Percentiles rank a stretch among this genome's conserved stretches.
Evolutionary conservation across 2,797 vertebrate species (phyloP).

Genomic region (Ctenopoma multispine): DNA sequence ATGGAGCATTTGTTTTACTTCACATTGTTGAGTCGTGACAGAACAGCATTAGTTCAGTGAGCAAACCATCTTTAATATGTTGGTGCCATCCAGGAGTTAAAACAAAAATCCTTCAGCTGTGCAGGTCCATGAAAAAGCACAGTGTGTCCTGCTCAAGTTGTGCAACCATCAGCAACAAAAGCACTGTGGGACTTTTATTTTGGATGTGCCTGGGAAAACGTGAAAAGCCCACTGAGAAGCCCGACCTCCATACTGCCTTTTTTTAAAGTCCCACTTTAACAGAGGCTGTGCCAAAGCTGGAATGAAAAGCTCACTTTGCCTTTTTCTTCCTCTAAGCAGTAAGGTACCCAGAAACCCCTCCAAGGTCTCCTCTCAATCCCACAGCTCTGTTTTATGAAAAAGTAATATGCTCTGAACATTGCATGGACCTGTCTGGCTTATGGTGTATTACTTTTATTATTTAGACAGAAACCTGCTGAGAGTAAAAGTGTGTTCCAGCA

Average conservation of each 20-base stretch:
- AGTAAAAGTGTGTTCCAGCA: constrained; percentile 24
- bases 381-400: constrained; percentile 74
- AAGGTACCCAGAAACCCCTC: constrained; percentile 65
- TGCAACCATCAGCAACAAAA: constrained; percentile 76
- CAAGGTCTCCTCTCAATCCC: constrained; percentile 64
- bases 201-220: constrained; percentile 78
- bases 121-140: constrained; percentile 50
- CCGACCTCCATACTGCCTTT: constrained; percentile 64
- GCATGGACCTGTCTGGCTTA: constrained; percentile 51
- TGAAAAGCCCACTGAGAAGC: constrained; percentile 80
- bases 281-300: constrained; percentile 75
- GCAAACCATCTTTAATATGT: background rate
- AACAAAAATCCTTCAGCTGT: constrained; percentile 28
- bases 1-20: constrained; percentile 14
- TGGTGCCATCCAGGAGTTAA: constrained; percentile 30
- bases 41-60: background rate
- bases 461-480: constrained; percentile 32
- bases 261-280: constrained; percentile 64
- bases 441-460: constrained; percentile 58
- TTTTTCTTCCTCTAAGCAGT: constrained; percentile 60
- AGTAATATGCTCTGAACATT: constrained; percentile 66
- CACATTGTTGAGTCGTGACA: background rate
- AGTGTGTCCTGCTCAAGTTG: constrained; percentile 60
- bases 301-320: constrained; percentile 83
- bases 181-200: constrained; percentile 74